A percentile compares a stretch with the other conserved stretches of the same genome.
These are phyloP conservation scores for Theropithecus gelada DNA, from an alignment of 2,113 vertebrate genomes.

Conservation along the genomic window DNA sequence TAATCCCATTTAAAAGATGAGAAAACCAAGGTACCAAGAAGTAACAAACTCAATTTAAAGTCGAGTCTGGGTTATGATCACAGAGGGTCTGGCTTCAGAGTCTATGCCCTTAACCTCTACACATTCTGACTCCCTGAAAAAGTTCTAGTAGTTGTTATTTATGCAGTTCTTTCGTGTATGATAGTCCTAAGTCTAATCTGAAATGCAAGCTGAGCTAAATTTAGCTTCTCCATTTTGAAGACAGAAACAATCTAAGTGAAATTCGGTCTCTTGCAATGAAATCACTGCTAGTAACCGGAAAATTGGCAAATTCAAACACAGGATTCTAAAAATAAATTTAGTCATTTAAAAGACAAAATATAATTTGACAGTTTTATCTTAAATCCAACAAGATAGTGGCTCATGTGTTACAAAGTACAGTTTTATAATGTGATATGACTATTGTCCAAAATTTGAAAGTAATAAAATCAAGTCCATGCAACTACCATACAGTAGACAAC, in stretches of 20 bases:
- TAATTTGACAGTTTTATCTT: not conserved
- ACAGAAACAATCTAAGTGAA: not conserved
- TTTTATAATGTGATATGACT: not conserved
- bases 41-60: not conserved
- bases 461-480: not conserved
- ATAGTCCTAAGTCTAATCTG: not conserved
- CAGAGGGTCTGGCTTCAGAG: not conserved
- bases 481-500: not conserved
- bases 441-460: not conserved
- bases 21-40: not conserved
- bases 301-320: not conserved
- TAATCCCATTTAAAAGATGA: not conserved
- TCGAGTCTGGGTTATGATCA: not conserved
- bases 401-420: not conserved
- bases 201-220: not conserved
- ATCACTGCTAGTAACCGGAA: not conserved
- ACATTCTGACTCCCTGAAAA: not conserved
- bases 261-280: not conserved
- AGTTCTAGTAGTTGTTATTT: not conserved
- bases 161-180: not conserved
- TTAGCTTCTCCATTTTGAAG: not conserved
- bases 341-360: not conserved
- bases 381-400: not conserved
- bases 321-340: not conserved
- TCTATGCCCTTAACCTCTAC: not conserved